phyloP scores from a whole-genome alignment of 2,888 invertebrate genomes.

The Dynastes tityus region DNA sequence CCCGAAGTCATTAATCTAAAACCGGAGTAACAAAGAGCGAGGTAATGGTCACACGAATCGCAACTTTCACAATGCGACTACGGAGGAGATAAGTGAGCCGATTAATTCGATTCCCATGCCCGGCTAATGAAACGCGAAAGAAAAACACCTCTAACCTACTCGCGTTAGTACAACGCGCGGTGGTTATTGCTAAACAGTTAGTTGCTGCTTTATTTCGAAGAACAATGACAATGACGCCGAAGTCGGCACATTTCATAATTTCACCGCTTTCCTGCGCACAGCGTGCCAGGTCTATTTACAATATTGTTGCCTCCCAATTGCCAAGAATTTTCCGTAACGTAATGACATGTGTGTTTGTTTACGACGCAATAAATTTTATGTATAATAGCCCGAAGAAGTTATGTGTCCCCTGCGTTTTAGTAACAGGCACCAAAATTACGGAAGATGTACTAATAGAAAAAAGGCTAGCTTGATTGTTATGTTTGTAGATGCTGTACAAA shows the following conservation, averaged over 20 bases:
- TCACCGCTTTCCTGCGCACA: slow-evolving; percentile 5
- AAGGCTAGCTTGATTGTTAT: no score
- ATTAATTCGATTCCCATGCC: slow-evolving; percentile 51
- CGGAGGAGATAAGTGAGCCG: slow-evolving; percentile 45
- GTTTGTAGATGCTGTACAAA: no score
- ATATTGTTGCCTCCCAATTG: not conserved
- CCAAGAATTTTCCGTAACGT: not conserved
- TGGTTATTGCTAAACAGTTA: slow-evolving; percentile 35
- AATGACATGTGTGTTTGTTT: not conserved
- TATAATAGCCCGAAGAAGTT: no score
- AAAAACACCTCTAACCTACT: slow-evolving; percentile 40
- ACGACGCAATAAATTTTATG: no score
- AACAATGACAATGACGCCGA: slow-evolving; percentile 33
- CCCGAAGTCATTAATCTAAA: not conserved
- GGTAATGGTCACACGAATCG: slow-evolving; percentile 19
- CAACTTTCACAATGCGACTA: slow-evolving; percentile 48
- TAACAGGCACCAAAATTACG: no score
- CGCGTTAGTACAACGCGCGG: slow-evolving; percentile 4
- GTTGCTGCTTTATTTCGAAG: slow-evolving; percentile 9
- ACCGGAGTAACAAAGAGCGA: slow-evolving; percentile 19
- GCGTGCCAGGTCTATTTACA: not conserved
- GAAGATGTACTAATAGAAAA: no score
- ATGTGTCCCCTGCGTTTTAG: no score
- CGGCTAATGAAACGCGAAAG: slow-evolving; percentile 32
- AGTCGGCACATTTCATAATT: slow-evolving; percentile 31